Percentiles rank a stretch among this genome's conserved stretches.
Conservation (phyloP, 2,888 invertebrate genomes). For the Melanchra persicariae region DNA sequence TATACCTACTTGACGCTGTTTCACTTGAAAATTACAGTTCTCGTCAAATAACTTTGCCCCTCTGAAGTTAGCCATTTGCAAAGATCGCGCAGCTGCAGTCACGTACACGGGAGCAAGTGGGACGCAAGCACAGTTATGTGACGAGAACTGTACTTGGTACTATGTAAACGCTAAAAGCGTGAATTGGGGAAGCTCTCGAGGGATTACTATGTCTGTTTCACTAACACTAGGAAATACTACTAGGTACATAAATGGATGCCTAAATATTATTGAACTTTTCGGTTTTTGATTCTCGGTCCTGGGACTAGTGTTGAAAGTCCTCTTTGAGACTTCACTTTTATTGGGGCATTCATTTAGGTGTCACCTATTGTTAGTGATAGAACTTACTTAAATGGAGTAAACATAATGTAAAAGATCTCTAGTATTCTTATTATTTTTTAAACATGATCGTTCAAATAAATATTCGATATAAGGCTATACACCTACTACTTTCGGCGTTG, state of each 20-base stretch:
- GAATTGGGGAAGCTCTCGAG: not conserved
- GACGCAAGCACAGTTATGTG: no score
- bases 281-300: not conserved
- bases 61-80: no score
- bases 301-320: not conserved
- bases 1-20: constrained; percentile 20
- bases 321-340: not conserved
- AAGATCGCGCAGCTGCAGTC: no score
- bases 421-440: not conserved
- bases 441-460: constrained; percentile 22
- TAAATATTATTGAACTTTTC: not conserved
- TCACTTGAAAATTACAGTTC: constrained; percentile 28
- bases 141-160: no score
- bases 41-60: no score
- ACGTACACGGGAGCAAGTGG: no score
- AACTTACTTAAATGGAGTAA: not conserved
- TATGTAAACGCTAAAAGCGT: not conserved
- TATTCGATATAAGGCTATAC: constrained; percentile 34
- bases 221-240: not conserved
- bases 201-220: constrained; percentile 1
- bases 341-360: not conserved
- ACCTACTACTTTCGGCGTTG: constrained; percentile 28
- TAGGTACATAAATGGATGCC: not conserved
- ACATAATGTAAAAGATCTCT: constrained; percentile 6
- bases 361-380: not conserved